These are phyloP conservation scores for Tineola bisselliella DNA, from an alignment of 2,888 invertebrate genomes.

Conservation along the genomic window DNA sequence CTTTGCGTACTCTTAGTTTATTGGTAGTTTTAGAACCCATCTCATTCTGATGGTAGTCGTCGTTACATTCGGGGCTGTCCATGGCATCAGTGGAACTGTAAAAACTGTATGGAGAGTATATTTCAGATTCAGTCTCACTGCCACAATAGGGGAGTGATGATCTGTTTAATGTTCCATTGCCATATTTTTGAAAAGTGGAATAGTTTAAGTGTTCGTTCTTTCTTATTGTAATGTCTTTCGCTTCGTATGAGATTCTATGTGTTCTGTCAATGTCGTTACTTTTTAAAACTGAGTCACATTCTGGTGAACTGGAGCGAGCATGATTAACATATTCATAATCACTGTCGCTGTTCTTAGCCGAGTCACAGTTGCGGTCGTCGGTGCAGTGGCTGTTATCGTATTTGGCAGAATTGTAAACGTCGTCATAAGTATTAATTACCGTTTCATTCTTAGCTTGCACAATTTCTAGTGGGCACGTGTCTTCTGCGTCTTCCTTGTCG, in stretches of 20 bases:
- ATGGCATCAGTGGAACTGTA: conserved; percentile 71
- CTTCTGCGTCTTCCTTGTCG: conserved; percentile 63
- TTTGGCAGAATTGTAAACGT: conserved; percentile 55
- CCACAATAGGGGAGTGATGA: conserved; percentile 84
- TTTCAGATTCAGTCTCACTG: conserved; percentile 85
- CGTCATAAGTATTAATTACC: conserved; percentile 59
- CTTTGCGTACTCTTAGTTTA: conserved; percentile 79
- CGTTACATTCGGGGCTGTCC: conserved; percentile 43
- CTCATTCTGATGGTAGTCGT: conserved; percentile 53
- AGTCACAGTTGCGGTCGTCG: conserved; percentile 31
- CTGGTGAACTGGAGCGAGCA: conserved; percentile 74
- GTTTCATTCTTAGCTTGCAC: conserved; percentile 59
- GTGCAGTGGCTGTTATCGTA: conserved; percentile 46
- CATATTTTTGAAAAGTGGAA: conserved; percentile 69
- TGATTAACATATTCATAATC: conserved; percentile 73
- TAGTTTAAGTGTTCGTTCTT: conserved; percentile 60
- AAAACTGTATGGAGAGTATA: conserved; percentile 84
- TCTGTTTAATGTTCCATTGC: conserved; percentile 65
- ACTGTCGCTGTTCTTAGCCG: conserved; percentile 66
- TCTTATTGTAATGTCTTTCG: conserved; percentile 32
- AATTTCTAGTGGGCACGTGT: conserved; percentile 43
- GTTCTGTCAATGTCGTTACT: conserved; percentile 32
- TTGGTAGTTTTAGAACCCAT: conserved; percentile 64
- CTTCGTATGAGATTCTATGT: conserved; percentile 31
- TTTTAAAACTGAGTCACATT: conserved; percentile 71